phyloP scores from a whole-genome alignment of 2,888 invertebrate species.

The Lamellibrachia satsuma region DNA sequence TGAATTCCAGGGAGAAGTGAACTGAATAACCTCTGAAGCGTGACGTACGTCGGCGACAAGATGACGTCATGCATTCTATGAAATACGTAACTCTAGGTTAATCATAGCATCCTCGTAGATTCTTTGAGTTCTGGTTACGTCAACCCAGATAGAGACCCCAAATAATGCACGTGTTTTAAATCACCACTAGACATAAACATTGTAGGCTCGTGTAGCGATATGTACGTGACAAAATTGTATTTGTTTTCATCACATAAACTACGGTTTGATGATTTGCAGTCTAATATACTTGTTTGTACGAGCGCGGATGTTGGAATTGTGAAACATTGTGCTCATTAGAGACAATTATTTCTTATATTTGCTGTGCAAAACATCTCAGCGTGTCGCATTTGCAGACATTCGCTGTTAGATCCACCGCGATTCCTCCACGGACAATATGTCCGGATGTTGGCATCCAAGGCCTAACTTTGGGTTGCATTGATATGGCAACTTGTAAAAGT shows the following conservation, averaged over 20 bases:
- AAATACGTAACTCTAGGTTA: background rate
- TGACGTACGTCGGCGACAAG: background rate
- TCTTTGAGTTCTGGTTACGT: background rate
- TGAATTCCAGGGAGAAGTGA: constrained; percentile 3
- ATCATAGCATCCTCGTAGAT: background rate
- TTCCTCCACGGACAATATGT: background rate
- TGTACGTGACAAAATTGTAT: too few species aligned
- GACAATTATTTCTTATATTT: background rate
- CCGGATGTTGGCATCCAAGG: background rate
- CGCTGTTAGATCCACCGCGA: background rate
- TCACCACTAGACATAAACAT: background rate
- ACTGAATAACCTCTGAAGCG: background rate
- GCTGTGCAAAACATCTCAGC: background rate
- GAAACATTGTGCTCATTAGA: background rate
- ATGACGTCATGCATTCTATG: background rate
- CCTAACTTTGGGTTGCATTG: background rate
- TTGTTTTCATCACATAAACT: too few species aligned
- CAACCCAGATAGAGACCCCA: background rate
- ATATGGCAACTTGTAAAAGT: background rate
- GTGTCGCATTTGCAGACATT: background rate
- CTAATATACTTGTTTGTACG: background rate
- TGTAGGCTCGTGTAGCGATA: background rate
- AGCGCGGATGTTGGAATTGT: background rate
- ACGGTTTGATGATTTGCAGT: background rate
- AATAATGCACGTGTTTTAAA: background rate